phyloP scores from a whole-genome alignment of 2,113 vertebrate species.

The Sylvietta virens region DNA sequence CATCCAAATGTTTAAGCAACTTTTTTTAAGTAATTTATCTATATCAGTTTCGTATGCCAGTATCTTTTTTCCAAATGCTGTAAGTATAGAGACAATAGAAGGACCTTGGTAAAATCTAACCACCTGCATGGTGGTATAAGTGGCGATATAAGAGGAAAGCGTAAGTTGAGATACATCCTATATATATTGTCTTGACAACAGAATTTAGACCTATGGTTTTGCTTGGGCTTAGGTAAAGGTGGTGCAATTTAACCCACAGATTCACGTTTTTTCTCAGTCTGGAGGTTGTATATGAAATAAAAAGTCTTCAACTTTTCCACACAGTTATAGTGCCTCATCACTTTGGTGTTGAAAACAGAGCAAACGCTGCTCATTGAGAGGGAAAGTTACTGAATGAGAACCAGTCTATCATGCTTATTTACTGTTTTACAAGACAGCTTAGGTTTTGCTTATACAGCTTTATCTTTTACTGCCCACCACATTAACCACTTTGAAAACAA shows the following conservation, averaged over 20 bases:
- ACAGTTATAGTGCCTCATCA: background rate
- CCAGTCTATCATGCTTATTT: background rate
- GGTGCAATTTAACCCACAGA: background rate
- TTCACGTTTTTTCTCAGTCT: background rate
- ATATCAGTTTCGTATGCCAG: background rate
- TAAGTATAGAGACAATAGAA: background rate
- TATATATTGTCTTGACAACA: background rate
- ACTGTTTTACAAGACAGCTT: background rate
- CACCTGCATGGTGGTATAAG: background rate
- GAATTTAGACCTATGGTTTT: background rate
- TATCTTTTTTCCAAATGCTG: background rate
- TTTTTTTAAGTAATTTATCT: background rate
- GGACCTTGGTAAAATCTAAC: background rate
- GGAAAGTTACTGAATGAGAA: background rate
- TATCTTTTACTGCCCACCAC: background rate
- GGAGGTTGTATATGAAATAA: background rate
- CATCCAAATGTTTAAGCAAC: background rate
- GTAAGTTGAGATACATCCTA: background rate
- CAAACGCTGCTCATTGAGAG: background rate
- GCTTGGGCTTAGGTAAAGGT: background rate
- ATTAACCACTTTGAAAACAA: background rate
- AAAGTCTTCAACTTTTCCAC: background rate
- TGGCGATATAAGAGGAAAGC: background rate
- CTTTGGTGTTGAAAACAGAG: background rate
- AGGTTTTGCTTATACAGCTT: background rate